Base-by-base conservation (phyloP, 2,888 invertebrate species). In the Abscondita cerata region DNA sequence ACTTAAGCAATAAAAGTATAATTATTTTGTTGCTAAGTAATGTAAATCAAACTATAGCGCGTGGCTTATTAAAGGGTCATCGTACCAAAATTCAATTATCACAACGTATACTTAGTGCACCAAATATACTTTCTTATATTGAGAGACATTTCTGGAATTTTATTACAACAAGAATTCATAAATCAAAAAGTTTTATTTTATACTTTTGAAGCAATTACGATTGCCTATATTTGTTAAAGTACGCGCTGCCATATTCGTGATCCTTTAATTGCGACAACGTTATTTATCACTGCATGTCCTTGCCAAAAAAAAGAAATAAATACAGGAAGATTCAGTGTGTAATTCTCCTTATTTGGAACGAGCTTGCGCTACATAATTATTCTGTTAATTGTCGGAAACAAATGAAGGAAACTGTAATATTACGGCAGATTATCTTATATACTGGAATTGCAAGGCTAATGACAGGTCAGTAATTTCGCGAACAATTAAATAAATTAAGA, bases 21-120 rank as follows among this genome's bases (percentile, higher is more conserved):
- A n/a, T n/a, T n/a, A n/a, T n/a, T n/a, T n/a, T n/a, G 25, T 25
- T 25, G 25, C 6, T 6, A 25, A 25, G 4, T 25, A 25, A 25
- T 6, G 25, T 25, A 25, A 25, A 25, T 25, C 25, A 6, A 25
- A 25, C 2, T 25, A n/a, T 6, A 25, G 6, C 25, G 25, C 25
- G 2, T 6, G 4, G 6, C 25, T 25, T 6, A 25, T 25, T 25
- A 25, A 25, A 64, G 71, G 72, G 72, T 73, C 73, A 71, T 74
- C 65, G 73, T 61, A 73, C 73, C 68, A 74, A 74, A 75, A 75
- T 73, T 73, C 73, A 74, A 74, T 73, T 73, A 73, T 57, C 36
- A 54, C 57, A 66, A 58, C 62, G 57, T 58, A 58, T 62, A 62
- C 58, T 62, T 62, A 62, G 47, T 68, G 65, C 65, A 57, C 62